These are phyloP conservation scores for Mus spretus DNA, from an alignment of 2,797 vertebrate species.

Conservation along the genomic window DNA sequence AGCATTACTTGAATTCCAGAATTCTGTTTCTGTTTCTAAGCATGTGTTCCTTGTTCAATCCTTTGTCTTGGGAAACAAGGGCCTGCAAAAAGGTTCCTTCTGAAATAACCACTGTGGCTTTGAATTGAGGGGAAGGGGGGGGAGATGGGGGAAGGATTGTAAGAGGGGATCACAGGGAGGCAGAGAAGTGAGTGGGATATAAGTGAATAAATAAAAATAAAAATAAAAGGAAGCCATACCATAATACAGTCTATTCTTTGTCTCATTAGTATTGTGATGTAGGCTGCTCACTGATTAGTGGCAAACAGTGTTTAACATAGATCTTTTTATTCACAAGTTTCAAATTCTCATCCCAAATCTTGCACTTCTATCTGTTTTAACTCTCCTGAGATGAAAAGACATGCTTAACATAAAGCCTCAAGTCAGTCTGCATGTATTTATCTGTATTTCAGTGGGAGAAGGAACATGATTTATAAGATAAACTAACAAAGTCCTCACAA, in stretches of 20 bases:
- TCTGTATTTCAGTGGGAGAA: background rate
- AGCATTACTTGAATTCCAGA: background rate
- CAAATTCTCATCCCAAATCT: background rate
- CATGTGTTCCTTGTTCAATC: background rate
- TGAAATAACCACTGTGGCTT: background rate
- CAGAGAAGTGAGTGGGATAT: too few species aligned
- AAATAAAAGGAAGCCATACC: background rate
- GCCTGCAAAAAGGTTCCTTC: background rate
- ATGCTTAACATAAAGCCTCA: background rate
- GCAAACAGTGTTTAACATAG: background rate
- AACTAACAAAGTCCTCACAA: background rate
- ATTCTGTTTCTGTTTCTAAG: background rate
- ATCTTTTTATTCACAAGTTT: background rate
- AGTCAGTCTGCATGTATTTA: background rate
- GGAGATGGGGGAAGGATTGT: background rate
- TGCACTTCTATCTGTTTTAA: background rate
- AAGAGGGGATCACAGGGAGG: too few species aligned
- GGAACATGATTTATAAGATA: background rate
- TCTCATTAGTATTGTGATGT: background rate
- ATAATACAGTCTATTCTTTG: background rate
- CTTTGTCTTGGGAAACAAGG: fast-evolving
- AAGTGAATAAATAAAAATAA: too few species aligned
- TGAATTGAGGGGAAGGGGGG: background rate
- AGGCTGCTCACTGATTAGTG: background rate
- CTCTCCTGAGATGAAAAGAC: fast-evolving